phyloP scores from a whole-genome alignment of 2,888 invertebrate genomes.

The Zhuqinia jingwanae region DNA sequence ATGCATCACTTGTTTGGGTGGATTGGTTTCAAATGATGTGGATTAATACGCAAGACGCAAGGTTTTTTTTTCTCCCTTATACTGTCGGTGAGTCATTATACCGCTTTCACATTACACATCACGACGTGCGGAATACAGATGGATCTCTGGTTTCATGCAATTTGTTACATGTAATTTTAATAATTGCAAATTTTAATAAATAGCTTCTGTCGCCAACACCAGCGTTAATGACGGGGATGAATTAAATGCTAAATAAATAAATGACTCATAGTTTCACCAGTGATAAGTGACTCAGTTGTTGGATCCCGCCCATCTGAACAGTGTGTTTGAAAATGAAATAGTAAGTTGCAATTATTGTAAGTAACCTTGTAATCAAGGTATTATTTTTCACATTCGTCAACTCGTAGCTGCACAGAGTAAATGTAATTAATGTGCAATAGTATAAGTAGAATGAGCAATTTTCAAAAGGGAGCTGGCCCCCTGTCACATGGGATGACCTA shows the following conservation, averaged over 20 bases:
- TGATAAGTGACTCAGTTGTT: constrained; percentile 17
- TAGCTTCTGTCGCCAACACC: neutral
- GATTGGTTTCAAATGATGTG: constrained; percentile 26
- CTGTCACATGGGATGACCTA: too few relatives aligned
- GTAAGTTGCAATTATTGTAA: neutral
- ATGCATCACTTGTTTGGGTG: neutral
- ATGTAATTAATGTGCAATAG: too few relatives aligned
- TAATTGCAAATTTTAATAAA: neutral
- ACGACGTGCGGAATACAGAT: too few relatives aligned
- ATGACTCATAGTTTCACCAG: constrained; percentile 58
- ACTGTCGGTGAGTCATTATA: too few relatives aligned
- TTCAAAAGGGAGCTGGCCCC: too few relatives aligned
- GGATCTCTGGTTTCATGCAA: too few relatives aligned
- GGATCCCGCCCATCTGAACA: too few relatives aligned
- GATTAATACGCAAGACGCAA: neutral
- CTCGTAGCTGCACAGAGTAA: too few relatives aligned
- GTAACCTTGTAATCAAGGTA: too few relatives aligned
- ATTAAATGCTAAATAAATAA: constrained; percentile 41
- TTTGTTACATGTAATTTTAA: too few relatives aligned
- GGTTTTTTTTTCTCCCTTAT: neutral
- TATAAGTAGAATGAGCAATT: too few relatives aligned
- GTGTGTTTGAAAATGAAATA: neutral
- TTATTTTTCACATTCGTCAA: too few relatives aligned
- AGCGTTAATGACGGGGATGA: neutral
- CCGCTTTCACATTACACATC: neutral